Evolutionary conservation across 1,140 invertebrate genomes (phyloP).

Genomic region (Acromyrmex heyeri): DNA sequence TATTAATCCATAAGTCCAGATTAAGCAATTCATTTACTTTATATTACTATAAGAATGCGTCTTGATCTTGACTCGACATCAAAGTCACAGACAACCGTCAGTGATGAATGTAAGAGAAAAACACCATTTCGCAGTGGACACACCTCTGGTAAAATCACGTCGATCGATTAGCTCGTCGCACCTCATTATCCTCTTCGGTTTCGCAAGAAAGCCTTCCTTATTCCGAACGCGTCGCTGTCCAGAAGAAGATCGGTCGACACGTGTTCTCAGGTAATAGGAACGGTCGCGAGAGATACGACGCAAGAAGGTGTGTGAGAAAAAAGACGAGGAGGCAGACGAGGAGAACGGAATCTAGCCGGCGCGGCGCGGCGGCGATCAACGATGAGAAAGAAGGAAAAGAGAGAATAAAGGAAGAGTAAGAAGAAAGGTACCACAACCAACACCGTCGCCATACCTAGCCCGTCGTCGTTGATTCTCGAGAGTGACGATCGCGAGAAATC

Average conservation of each 20-base stretch:
- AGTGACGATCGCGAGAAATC: slow-evolving; percentile 35
- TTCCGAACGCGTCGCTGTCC: slow-evolving; percentile 43
- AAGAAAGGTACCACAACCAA: background rate
- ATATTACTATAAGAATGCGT: background rate
- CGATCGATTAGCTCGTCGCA: slow-evolving; percentile 45
- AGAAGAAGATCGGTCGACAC: slow-evolving; percentile 62
- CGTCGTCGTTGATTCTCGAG: background rate
- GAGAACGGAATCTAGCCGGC: slow-evolving; percentile 53
- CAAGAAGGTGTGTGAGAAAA: slow-evolving; percentile 45
- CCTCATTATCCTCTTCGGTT: slow-evolving; percentile 59
- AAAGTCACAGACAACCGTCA: background rate
- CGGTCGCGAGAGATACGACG: slow-evolving; percentile 12
- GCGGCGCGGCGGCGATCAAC: slow-evolving; percentile 15
- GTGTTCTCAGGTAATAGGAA: slow-evolving; percentile 51
- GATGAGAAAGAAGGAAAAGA: background rate
- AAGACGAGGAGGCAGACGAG: slow-evolving; percentile 41
- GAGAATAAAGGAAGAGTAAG: background rate
- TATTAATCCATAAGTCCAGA: background rate
- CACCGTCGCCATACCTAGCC: background rate
- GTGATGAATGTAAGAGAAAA: background rate
- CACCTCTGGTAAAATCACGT: slow-evolving; percentile 28
- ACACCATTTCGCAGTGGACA: slow-evolving; percentile 24
- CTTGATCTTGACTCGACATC: background rate
- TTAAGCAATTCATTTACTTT: background rate
- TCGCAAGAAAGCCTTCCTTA: slow-evolving; percentile 64